Percentiles rank a stretch among this genome's conserved stretches.
These are phyloP conservation scores for Trachelipus rathkii DNA, from an alignment of 1,140 invertebrate genomes.

Conservation along the genomic window DNA sequence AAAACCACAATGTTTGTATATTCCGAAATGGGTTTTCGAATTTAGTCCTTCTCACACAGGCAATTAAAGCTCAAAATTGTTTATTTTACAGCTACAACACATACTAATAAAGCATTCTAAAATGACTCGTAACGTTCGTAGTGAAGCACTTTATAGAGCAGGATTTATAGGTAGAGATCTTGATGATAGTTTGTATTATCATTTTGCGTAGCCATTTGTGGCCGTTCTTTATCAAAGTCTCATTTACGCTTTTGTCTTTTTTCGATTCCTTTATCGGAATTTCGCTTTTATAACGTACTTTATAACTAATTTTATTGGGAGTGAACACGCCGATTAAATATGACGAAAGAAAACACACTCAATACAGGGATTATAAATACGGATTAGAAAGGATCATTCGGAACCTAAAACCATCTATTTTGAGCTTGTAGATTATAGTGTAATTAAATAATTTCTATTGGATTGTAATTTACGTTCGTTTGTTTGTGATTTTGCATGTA, in stretches of 20 bases:
- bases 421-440: too few relatives aligned
- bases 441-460: too few relatives aligned
- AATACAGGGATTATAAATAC: too few relatives aligned
- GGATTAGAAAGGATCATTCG: too few relatives aligned
- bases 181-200: background rate
- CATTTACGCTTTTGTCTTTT: background rate
- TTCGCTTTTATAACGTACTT: too few relatives aligned
- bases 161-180: conserved; percentile 6
- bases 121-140: conserved; percentile 9
- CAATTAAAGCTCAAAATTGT: conserved; percentile 1
- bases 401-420: too few relatives aligned
- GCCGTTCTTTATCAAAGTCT: background rate
- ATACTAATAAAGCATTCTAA: conserved; percentile 11
- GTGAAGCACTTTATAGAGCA: background rate
- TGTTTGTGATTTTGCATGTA: too few relatives aligned
- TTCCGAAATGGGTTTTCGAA: background rate
- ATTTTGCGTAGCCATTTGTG: background rate
- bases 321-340: too few relatives aligned
- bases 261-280: background rate
- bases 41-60: background rate
- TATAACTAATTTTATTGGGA: too few relatives aligned
- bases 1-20: conserved; percentile 7
- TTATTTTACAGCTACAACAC: background rate
- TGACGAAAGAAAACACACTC: too few relatives aligned
- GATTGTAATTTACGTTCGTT: too few relatives aligned